phyloP scores from a whole-genome alignment of 2,797 vertebrate species.

The Micropoecilia bifurca region DNA sequence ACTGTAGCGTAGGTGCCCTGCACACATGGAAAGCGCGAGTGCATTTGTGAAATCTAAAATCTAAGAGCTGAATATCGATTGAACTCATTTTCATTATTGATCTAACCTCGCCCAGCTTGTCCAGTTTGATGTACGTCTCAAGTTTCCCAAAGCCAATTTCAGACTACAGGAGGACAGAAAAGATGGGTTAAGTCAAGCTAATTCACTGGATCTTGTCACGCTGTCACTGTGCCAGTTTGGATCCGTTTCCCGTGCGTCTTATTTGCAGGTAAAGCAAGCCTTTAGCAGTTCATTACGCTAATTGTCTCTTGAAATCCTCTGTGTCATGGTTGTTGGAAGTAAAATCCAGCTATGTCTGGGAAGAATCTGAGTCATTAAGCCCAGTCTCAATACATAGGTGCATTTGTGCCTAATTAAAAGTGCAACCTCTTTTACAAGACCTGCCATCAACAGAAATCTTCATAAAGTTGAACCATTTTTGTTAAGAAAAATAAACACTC shows the following conservation, averaged over 20 bases:
- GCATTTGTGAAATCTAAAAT: background rate
- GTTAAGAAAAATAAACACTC: background rate
- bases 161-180: slow-evolving; percentile 67
- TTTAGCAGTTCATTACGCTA: slow-evolving; percentile 11
- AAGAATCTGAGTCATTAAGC: slow-evolving; percentile 41
- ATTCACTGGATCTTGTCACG: slow-evolving; percentile 3
- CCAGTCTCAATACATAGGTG: slow-evolving; percentile 2
- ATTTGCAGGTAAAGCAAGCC: background rate
- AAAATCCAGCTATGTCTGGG: slow-evolving; percentile 21
- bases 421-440: no score
- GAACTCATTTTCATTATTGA: background rate
- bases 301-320: slow-evolving; percentile 14
- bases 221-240: background rate
- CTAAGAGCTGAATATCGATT: background rate
- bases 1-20: slow-evolving; percentile 86
- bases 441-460: background rate
- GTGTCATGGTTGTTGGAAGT: slow-evolving; percentile 16
- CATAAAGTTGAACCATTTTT: background rate
- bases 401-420: background rate
- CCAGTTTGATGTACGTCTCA: slow-evolving; percentile 86
- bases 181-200: background rate
- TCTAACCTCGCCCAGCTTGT: slow-evolving; percentile 86
- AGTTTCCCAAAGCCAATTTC: slow-evolving; percentile 87
- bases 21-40: slow-evolving; percentile 11
- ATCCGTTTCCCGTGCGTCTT: slow-evolving; percentile 15